Conservation (phyloP, 2,888 invertebrate genomes). For the Perdita meconis region DNA sequence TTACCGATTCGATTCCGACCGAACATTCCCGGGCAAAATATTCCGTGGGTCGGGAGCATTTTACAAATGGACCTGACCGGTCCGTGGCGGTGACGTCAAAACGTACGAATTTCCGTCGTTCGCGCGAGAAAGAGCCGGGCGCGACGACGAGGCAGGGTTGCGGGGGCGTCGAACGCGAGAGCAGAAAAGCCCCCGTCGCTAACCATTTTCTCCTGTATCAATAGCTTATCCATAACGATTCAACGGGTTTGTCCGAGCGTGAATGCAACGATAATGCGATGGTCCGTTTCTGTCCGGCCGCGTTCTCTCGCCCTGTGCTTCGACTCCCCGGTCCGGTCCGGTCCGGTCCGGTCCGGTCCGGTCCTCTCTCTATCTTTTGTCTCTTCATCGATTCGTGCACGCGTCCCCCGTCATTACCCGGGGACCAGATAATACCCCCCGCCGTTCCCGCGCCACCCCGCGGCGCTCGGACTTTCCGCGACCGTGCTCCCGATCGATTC, state of each 20-base stretch:
- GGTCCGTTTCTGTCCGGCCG: slow-evolving; percentile 67
- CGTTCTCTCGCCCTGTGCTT: slow-evolving; percentile 46
- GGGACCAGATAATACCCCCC: slow-evolving; percentile 77
- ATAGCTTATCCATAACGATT: slow-evolving; percentile 81
- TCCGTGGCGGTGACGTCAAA: slow-evolving; percentile 40
- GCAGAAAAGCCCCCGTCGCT: slow-evolving; percentile 25
- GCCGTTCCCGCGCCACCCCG: slow-evolving; percentile 76
- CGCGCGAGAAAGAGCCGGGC: background rate
- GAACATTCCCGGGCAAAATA: slow-evolving; percentile 58
- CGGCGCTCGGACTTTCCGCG: slow-evolving; percentile 59
- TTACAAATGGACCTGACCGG: slow-evolving; percentile 53
- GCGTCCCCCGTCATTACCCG: slow-evolving; percentile 76
- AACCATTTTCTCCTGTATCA: slow-evolving; percentile 56
- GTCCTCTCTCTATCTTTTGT: slow-evolving; percentile 61
- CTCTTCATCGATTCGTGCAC: slow-evolving; percentile 79
- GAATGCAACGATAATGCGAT: slow-evolving; percentile 82
- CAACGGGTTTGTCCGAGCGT: slow-evolving; percentile 80
- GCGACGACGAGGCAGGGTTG: too few species aligned
- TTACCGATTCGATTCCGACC: slow-evolving; percentile 64
- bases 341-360: slow-evolving; percentile 44
- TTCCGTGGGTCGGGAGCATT: slow-evolving; percentile 50
- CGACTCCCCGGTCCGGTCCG: slow-evolving; percentile 46
- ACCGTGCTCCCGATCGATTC: slow-evolving; percentile 69
- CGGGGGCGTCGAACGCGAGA: background rate
- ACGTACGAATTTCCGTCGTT: slow-evolving; percentile 51